These are phyloP conservation scores for Drosophila oshimai DNA, from an alignment of 1,140 invertebrate species.

Conservation along the genomic window DNA sequence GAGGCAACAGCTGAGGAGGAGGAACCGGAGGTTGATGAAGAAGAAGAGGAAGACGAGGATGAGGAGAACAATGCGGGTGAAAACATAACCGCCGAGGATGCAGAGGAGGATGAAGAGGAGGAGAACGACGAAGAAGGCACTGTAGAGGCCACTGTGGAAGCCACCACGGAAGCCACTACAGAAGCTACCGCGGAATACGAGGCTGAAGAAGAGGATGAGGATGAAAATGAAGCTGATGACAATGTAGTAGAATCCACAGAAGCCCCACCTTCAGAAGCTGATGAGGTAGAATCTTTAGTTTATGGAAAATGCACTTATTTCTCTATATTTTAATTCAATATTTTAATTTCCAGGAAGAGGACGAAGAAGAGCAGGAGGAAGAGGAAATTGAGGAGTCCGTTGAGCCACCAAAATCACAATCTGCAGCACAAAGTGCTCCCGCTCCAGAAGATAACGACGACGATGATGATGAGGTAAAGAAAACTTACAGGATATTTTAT, in stretches of 20 bases:
- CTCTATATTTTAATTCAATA: neutral
- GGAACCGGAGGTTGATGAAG: constrained; percentile 42
- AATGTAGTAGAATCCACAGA: constrained; percentile 37
- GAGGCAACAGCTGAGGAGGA: constrained; percentile 27
- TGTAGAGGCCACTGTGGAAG: constrained; percentile 65
- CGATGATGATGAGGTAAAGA: constrained; percentile 31
- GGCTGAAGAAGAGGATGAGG: constrained; percentile 55
- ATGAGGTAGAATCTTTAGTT: constrained; percentile 44
- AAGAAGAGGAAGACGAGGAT: constrained; percentile 72
- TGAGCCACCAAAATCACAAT: constrained; percentile 25
- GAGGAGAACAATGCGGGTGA: constrained; percentile 80
- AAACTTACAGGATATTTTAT: neutral
- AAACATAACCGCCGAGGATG: constrained; percentile 74
- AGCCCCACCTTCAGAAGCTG: constrained; percentile 10
- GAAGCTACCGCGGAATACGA: constrained; percentile 54
- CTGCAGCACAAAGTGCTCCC: constrained; percentile 28
- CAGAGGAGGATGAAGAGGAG: constrained; percentile 81
- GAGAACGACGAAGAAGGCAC: constrained; percentile 72
- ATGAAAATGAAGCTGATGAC: constrained; percentile 16
- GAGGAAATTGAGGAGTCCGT: constrained; percentile 44
- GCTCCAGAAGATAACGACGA: constrained; percentile 29
- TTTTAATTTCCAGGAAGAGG: neutral
- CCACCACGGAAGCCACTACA: constrained; percentile 46
- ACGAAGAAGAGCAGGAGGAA: constrained; percentile 18
- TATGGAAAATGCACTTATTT: neutral